Evolutionary conservation across 2,113 vertebrate species (phyloP), one percentile per base, ranked within the genome.

Genomic region (Zosterops pallidus): DNA sequence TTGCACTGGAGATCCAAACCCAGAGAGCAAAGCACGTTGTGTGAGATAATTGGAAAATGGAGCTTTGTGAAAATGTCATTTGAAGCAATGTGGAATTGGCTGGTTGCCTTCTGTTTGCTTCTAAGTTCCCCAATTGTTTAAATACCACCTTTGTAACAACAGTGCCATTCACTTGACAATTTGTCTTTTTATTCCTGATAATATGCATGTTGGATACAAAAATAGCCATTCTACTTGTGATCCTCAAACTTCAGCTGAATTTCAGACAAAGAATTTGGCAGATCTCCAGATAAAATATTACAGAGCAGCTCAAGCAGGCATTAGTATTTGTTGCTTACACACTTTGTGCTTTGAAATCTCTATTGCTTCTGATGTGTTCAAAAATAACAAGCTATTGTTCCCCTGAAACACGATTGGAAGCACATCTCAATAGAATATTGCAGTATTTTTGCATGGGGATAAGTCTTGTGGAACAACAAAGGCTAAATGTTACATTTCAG

Each of bases 91-190:
- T 53, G 84, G 68, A 68, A 23, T 91, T 96, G 93, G 42, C 84
- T 94, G 56, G 63, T 86, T 92, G 92, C 84, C 59, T 87, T 75
- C 63, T 92, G 7, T 94, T 96, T 92, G 75, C 63, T 95, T 94
- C 68, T 24, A 63, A 89, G 62, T 77, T 96, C 69, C 82, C 47
- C 23, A n/a, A 39, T 85, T 63, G 53, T 93, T 85, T 67, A 86
- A 96, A 92, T 83, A 75, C 56, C 67, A 74, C 86, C 76, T 86
- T 90, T 80, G 28, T 59, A 89, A 94, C 53, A 84, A 91, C 55
- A 47, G 53, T 52, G n/a, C 47, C 35, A 55, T 86, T 88, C 69
- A 50, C 57, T 93, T 81, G 31, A 55, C 84, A 89, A 72, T 93
- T 90, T 90, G 64, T 87, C 37, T 28, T 21, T 94, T 91, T 82